These are phyloP conservation scores for Antennarius maculatus DNA, from an alignment of 2,797 vertebrate genomes.

Conservation along the genomic window DNA sequence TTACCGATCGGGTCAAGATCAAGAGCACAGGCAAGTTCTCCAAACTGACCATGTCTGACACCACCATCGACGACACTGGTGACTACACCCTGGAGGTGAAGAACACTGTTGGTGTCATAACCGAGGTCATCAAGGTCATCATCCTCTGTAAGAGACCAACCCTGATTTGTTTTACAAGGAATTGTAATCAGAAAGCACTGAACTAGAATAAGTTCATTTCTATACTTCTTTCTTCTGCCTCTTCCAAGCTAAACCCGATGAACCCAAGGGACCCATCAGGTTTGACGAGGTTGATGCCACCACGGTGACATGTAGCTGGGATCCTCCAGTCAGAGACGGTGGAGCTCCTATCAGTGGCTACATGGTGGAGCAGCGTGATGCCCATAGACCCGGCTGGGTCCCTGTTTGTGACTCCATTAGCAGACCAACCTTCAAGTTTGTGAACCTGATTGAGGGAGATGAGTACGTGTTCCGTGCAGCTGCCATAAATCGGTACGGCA, in stretches of 20 bases:
- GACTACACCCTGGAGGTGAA: constrained; percentile 93
- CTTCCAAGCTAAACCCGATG: constrained; percentile 92
- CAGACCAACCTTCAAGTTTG: constrained; percentile 91
- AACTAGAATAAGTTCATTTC: neutral
- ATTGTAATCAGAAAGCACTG: neutral
- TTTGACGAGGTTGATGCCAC: constrained; percentile 94
- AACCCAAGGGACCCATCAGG: constrained; percentile 88
- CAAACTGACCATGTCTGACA: constrained; percentile 90
- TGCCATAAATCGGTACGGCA: constrained; percentile 94
- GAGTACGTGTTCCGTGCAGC: constrained; percentile 98
- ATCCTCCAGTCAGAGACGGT: constrained; percentile 90
- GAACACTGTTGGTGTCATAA: constrained; percentile 88
- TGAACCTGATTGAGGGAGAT: constrained; percentile 90
- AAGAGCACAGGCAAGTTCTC: constrained; percentile 88
- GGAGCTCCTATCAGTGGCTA: constrained; percentile 94
- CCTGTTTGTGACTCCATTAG: constrained; percentile 94
- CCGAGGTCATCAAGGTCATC: constrained; percentile 90
- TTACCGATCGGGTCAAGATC: constrained; percentile 89
- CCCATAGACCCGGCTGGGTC: constrained; percentile 97
- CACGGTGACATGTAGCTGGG: constrained; percentile 92
- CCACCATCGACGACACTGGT: constrained; percentile 93
- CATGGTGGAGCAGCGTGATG: constrained; percentile 94
- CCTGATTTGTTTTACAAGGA: neutral
- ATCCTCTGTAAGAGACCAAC: constrained; percentile 89
- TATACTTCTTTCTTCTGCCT: neutral